phyloP scores from a whole-genome alignment of 1,140 invertebrate species.

The Pogonomyrmex barbatus region DNA sequence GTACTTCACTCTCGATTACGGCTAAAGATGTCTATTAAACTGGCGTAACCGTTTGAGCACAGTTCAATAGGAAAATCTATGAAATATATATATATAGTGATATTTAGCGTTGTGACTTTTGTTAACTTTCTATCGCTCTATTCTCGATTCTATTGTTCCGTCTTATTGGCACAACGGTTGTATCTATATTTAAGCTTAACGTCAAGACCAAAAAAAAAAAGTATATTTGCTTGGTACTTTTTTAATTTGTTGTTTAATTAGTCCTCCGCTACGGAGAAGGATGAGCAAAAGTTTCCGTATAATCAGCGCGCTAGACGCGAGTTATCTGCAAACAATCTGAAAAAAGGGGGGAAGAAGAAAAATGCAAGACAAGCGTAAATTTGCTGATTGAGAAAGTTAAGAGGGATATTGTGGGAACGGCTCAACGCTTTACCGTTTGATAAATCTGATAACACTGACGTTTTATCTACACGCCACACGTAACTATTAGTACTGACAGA shows the following conservation, averaged over 20 bases:
- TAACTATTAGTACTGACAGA: constrained; percentile 43
- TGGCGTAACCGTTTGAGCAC: background rate
- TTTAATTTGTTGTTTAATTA: background rate
- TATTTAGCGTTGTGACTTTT: background rate
- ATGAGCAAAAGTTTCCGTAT: background rate
- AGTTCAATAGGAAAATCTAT: background rate
- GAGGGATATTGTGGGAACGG: background rate
- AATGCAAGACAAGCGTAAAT: background rate
- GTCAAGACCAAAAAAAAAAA: background rate
- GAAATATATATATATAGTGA: background rate
- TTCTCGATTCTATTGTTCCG: background rate
- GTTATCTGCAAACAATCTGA: background rate
- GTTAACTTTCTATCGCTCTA: background rate
- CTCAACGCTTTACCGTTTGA: constrained; percentile 16
- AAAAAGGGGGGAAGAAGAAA: background rate
- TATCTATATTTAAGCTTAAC: background rate
- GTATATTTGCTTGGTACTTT: background rate
- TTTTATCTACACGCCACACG: constrained; percentile 37
- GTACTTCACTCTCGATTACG: background rate
- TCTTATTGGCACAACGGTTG: background rate
- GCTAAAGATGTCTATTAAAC: constrained; percentile 23
- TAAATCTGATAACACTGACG: constrained; percentile 29
- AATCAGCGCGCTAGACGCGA: background rate
- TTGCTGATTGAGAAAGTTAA: constrained; percentile 1
- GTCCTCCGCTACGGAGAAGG: background rate